Evolutionary conservation across 2,797 vertebrate species (phyloP).

Genomic region (Helarctos malayanus): DNA sequence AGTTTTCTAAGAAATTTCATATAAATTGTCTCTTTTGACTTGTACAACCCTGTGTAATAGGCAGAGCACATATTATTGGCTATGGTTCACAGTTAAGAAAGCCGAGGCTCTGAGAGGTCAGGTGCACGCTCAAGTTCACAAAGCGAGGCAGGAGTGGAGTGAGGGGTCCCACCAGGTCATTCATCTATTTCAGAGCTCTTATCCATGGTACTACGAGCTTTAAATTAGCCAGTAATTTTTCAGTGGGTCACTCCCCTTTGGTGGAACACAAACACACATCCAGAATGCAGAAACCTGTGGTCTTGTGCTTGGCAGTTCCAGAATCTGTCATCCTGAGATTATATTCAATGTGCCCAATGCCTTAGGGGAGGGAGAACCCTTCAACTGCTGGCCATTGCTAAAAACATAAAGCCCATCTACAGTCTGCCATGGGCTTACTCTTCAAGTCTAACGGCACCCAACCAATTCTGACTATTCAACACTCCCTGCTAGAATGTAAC

Average conservation of each 20-base stretch:
- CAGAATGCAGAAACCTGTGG: background rate
- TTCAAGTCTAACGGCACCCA: background rate
- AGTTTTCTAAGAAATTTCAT: background rate
- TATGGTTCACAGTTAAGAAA: background rate
- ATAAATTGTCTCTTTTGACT: conserved; percentile 5
- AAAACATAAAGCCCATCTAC: background rate
- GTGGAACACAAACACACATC: background rate
- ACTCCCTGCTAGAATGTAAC: background rate
- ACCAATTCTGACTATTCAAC: background rate
- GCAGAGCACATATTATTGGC: background rate
- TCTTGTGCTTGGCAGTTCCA: background rate
- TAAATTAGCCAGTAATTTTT: background rate
- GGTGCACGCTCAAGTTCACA: background rate
- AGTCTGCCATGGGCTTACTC: background rate
- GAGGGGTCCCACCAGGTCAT: background rate
- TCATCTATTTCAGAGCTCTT: background rate
- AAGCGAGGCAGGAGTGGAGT: background rate
- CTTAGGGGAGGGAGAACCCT: background rate
- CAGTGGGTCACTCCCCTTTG: background rate
- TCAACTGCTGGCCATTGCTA: background rate
- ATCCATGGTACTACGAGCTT: background rate
- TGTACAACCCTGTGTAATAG: background rate
- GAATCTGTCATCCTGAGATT: background rate
- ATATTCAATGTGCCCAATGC: background rate
- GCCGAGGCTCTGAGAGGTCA: background rate